Evolutionary conservation across 2,113 vertebrate genomes (phyloP).

Genomic region (Epinephelus moara): DNA sequence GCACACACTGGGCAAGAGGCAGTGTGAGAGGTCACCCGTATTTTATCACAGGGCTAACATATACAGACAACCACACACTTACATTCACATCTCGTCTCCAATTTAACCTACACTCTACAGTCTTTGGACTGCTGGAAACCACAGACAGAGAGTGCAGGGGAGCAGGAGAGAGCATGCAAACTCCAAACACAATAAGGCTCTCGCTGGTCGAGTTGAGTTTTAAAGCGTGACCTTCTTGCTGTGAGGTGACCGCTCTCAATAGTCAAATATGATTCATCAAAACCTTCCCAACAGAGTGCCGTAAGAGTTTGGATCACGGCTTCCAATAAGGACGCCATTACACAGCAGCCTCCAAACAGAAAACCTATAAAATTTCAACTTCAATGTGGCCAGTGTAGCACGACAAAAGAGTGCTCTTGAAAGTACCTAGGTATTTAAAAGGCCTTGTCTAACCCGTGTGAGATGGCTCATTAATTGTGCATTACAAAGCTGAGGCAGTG

Average conservation of each 20-base stretch:
- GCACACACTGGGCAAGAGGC: neutral
- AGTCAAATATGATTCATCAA: slow-evolving; percentile 52
- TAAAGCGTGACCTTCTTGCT: slow-evolving; percentile 26
- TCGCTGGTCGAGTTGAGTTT: neutral
- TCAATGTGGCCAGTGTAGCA: slow-evolving; percentile 26
- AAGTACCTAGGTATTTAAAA: slow-evolving; percentile 58
- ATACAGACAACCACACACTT: neutral
- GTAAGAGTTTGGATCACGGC: slow-evolving; percentile 38
- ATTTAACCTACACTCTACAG: slow-evolving; percentile 6
- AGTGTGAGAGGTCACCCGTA: neutral
- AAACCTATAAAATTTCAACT: slow-evolving; percentile 18
- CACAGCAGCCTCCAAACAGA: slow-evolving; percentile 25
- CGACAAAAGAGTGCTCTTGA: slow-evolving; percentile 53
- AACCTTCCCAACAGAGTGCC: slow-evolving; percentile 43
- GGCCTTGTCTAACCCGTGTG: slow-evolving; percentile 44
- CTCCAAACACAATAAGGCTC: neutral
- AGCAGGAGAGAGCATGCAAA: slow-evolving; percentile 1
- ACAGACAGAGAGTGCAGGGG: neutral
- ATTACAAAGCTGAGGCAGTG: slow-evolving; percentile 59
- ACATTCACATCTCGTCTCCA: neutral
- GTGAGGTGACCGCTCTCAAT: slow-evolving; percentile 13
- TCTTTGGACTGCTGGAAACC: neutral
- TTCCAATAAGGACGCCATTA: slow-evolving; percentile 49
- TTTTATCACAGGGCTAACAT: neutral
- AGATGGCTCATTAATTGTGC: slow-evolving; percentile 75